phyloP scores from a whole-genome alignment of 2,797 vertebrate genomes.

The Cuniculus paca region DNA sequence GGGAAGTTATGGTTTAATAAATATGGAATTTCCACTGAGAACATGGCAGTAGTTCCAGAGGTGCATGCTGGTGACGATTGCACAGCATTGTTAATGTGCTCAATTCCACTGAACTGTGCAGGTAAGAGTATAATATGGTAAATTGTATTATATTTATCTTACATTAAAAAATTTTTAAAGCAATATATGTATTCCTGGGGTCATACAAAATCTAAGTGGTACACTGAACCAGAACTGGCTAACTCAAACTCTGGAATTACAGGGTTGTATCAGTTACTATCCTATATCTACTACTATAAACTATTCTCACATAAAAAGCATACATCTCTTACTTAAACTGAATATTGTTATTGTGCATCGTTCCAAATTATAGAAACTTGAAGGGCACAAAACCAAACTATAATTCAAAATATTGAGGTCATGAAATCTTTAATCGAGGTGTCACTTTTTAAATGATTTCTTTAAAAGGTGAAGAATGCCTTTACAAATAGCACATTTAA shows the following conservation, averaged over 20 bases:
- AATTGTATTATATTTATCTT: not conserved
- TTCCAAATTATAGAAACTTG: not conserved
- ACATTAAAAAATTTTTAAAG: not conserved
- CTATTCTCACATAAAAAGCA: not conserved
- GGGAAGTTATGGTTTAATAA: not conserved
- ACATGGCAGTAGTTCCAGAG: not conserved
- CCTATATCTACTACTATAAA: not conserved
- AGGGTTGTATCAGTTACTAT: not conserved
- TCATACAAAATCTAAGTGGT: not conserved
- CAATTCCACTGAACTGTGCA: not conserved
- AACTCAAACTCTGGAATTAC: not conserved
- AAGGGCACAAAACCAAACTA: not conserved
- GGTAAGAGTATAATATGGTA: not conserved
- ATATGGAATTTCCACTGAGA: not conserved
- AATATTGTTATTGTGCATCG: not conserved
- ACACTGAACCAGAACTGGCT: not conserved
- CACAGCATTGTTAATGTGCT: not conserved
- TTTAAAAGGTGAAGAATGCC: not conserved
- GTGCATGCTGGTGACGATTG: not conserved
- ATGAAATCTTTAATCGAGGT: not conserved
- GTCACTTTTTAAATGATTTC: not conserved
- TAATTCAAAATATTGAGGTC: not conserved
- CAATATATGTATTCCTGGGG: not conserved
- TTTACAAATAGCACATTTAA: not conserved
- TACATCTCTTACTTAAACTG: not conserved